phyloP scores from a whole-genome alignment of 23 tunicate genomes.

The Ascidia mentula region DNA sequence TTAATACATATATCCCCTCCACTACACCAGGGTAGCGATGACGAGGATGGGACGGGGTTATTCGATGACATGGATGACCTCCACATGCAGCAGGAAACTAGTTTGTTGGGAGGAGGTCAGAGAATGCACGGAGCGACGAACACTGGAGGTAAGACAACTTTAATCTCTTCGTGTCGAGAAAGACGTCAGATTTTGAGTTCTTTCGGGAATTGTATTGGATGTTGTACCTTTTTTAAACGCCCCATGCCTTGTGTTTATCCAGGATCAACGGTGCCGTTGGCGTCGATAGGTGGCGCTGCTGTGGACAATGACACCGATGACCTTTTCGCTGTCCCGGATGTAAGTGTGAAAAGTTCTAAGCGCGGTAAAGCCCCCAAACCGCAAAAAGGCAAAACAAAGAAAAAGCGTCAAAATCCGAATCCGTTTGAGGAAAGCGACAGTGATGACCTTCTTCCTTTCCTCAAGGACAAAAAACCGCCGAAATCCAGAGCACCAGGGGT shows the following conservation, averaged over 20 bases:
- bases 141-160: not conserved
- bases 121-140: not conserved
- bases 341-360: not conserved
- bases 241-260: not conserved
- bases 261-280: not conserved
- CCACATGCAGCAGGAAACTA: constrained; percentile 35
- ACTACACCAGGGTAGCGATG: too few relatives aligned
- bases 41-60: constrained; percentile 43
- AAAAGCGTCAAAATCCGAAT: not conserved
- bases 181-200: too few relatives aligned
- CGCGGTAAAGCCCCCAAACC: constrained; percentile 4
- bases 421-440: constrained; percentile 22
- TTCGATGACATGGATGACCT: constrained; percentile 41
- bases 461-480: not conserved
- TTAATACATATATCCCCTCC: too few relatives aligned
- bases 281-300: constrained; percentile 37
- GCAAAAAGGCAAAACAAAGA: not conserved
- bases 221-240: too few relatives aligned
- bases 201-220: too few relatives aligned
- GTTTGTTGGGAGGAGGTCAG: constrained; percentile 17
- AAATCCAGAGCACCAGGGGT: constrained; percentile 32
- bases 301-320: constrained; percentile 21
- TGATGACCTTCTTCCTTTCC: constrained; percentile 12
- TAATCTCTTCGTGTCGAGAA: not conserved
- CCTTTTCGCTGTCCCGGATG: constrained; percentile 41